phyloP scores from a whole-genome alignment of 2,113 vertebrate genomes.

The Porphyrio hochstetteri region DNA sequence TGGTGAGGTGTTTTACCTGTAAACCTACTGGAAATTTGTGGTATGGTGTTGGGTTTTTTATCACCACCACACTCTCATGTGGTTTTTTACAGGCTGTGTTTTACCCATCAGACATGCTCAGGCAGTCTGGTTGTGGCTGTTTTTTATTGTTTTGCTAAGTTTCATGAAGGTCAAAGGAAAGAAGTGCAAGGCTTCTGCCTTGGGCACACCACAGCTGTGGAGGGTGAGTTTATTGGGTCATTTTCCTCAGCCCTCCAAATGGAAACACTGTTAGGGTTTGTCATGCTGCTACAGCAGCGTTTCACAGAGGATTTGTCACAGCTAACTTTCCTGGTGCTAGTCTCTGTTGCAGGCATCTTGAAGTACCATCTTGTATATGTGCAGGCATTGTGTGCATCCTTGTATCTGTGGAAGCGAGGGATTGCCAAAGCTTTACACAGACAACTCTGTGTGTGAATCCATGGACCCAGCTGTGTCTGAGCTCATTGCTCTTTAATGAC shows the following conservation, averaged over 20 bases:
- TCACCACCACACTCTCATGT: neutral
- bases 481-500: neutral
- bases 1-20: neutral
- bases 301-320: neutral
- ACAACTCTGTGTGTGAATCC: neutral
- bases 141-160: neutral
- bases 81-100: neutral
- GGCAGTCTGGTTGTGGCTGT: neutral
- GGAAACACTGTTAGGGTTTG: neutral
- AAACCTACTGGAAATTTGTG: neutral
- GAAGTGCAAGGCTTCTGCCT: neutral
- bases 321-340: neutral
- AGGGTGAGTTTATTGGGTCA: neutral
- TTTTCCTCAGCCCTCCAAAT: neutral
- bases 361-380: neutral
- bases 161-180: neutral
- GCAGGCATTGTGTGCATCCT: neutral
- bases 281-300: neutral
- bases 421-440: neutral
- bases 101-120: neutral
- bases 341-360: neutral
- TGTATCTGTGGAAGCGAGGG: neutral
- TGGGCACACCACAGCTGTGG: fast-evolving
- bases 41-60: neutral
- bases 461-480: neutral